phyloP scores from a whole-genome alignment of 1,140 invertebrate genomes.

The Pemphigus obesinymphae region DNA sequence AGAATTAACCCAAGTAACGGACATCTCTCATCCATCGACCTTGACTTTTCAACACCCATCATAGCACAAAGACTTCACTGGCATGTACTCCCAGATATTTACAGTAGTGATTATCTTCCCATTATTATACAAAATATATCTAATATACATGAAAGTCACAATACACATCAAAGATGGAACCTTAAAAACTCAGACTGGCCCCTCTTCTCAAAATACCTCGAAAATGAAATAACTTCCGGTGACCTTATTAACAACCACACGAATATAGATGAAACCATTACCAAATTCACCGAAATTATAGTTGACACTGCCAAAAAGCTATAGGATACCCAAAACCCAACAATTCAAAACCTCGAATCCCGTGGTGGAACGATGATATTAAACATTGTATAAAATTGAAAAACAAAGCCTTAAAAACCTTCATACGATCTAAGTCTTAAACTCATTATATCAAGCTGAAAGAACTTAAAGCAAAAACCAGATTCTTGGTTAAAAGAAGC shows the following conservation, averaged over 20 bases:
- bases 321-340: rapidly evolving
- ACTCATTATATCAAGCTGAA: background rate
- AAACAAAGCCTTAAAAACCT: background rate
- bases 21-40: background rate
- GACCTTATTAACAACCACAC: background rate
- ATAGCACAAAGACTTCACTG: background rate
- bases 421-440: background rate
- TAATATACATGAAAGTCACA: background rate
- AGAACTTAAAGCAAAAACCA: background rate
- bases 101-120: background rate
- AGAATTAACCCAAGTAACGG: background rate
- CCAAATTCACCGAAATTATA: background rate
- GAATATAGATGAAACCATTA: background rate
- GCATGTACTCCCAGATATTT: background rate
- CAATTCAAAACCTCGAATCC: background rate
- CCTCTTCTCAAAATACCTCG: background rate
- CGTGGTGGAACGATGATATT: background rate
- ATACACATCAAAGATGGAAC: background rate
- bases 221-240: background rate
- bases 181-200: background rate
- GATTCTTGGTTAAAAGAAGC: too few relatives aligned
- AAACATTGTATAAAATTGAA: background rate
- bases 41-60: background rate
- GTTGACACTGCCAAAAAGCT: background rate
- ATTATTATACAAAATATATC: background rate